Evolutionary conservation across 2,113 vertebrate species (phyloP), one percentile per base, ranked within the genome.

Genomic region (Mastomys coucha): DNA sequence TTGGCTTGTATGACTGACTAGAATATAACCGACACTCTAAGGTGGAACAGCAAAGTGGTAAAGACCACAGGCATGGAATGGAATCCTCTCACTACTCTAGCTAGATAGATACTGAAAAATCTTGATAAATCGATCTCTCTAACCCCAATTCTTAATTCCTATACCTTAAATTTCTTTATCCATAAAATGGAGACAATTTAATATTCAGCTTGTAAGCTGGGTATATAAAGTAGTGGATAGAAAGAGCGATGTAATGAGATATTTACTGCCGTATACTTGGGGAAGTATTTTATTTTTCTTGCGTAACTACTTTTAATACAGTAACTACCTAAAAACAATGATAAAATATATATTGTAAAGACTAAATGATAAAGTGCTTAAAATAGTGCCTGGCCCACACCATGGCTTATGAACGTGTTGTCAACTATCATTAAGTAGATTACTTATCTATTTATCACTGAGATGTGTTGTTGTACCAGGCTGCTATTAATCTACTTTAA

Each of bases 281-380:
- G 60, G 53, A 86, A 94, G 26, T 53, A 92, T 78, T 72, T 84
- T 92, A 82, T 28, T 81, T 94, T 39, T 89, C 92, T 4, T 88
- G 81, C 22, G 91, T 89, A 85, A 65, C 58, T 65, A 65, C 26
- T 65, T 88, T 69, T 49, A 87, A 45, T 67, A 20, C 60, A 65
- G 14, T 67, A 90, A 77, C 13, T 92, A 94, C 20, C 81, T 92
- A 80, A 95, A 89, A 78, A 80, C 10, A 76, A 65, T 20, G 58
- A 78, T 31, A 92, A 73, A 56, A 86, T 36, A 45, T 39, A 28
- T 31, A 89, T 8, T 42, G 0, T 84, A 3, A 95, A 24, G 22
- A 72, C 53, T 93, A 78, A 92, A 78, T 65, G 22, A 88, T 24
- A 67, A 39, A 51, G 42, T 76, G 53, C 45, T 77, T 72, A 49